Conservation (phyloP, 2,797 vertebrate species). For the Masticophis lateralis region DNA sequence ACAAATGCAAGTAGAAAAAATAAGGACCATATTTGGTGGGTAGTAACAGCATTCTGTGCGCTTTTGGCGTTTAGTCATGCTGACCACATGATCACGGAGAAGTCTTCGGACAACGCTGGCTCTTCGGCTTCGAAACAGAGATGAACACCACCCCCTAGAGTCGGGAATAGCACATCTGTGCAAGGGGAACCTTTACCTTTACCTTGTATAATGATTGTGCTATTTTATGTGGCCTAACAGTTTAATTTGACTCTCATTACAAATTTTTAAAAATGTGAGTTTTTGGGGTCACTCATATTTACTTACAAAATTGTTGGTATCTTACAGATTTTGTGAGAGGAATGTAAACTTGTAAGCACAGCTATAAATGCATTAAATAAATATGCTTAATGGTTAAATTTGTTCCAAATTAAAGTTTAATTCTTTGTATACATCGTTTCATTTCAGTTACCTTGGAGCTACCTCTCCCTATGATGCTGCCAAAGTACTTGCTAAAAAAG, state of each 20-base stretch:
- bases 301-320: neutral
- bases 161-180: too few relatives aligned
- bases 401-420: neutral
- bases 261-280: neutral
- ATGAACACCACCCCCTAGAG: too few relatives aligned
- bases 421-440: neutral
- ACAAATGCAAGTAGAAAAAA: too few relatives aligned
- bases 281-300: neutral
- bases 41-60: too few relatives aligned
- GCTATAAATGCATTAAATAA: neutral
- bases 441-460: conserved; percentile 83
- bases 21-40: too few relatives aligned
- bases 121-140: too few relatives aligned
- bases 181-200: too few relatives aligned
- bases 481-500: conserved; percentile 90
- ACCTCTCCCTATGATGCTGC: conserved; percentile 87
- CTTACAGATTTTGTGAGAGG: neutral
- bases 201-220: neutral
- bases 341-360: neutral
- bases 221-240: neutral
- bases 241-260: neutral
- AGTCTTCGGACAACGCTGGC: too few relatives aligned
- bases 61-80: too few relatives aligned
- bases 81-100: too few relatives aligned
- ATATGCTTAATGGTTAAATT: neutral